Base-by-base conservation (phyloP, 1,140 invertebrate species). In the Schlechtendalia chinensis region DNA sequence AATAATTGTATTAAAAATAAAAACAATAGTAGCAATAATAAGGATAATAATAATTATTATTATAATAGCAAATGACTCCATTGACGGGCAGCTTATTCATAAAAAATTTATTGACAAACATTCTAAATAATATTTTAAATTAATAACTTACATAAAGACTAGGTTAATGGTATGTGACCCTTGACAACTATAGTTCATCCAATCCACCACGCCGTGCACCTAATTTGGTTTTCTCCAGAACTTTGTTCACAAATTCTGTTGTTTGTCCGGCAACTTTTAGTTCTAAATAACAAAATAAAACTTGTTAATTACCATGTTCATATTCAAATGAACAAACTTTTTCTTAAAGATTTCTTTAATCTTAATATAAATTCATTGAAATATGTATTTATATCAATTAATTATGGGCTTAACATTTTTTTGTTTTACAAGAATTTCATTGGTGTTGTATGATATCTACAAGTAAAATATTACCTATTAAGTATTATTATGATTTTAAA, bases 181-280 rank as follows among this genome's bases (percentile, higher is more conserved):
- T 81, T 74, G 59, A 39, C 81, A 47, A 54, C 32, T 80, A 80
- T 47, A 81, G 47, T 19, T 85, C 91, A 82, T 91, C 89, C 71
- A 92, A 87, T 58, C 91, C 91, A 82, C 91, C 91, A 82, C 89
- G 89, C 27, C 88, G 87, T 82, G 90, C 87, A 24, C 91, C 91
- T 77, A 86, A 86, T 84, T 90, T 91, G 77, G 93, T 88, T 86
- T 92, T 93, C 24, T 93, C 92, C 83, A 95, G 86, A n/a, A 95
- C 89, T 85, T 89, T 90, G 86, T 95, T 96, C 1, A 96, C 94
- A 87, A 92, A 95, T 81, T 95, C 94, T 17, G 93, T 93, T 22
- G 93, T 92, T 82, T 92, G 88, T 69, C 91, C 94, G 81, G 93
- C 94, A 84, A 95, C 92, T 86, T 89, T 90, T 59, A 91, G 85